phyloP scores from a whole-genome alignment of 1,140 invertebrate species.

The Sminthurinus signatus region DNA sequence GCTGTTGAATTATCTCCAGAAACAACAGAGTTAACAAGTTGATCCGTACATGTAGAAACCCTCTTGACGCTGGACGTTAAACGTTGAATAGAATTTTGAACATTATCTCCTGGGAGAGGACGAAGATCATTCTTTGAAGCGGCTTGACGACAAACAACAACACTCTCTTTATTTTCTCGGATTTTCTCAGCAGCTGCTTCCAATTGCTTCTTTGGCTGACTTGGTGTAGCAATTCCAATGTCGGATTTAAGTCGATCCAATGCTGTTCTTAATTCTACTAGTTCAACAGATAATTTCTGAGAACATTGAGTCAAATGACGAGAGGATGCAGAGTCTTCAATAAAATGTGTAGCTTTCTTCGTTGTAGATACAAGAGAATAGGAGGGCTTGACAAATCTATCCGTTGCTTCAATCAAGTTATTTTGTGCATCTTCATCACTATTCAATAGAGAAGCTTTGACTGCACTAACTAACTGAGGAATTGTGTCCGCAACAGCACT shows the following conservation, averaged over 20 bases:
- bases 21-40: slow-evolving; percentile 28
- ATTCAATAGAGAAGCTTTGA: slow-evolving; percentile 66
- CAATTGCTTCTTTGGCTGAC: slow-evolving; percentile 44
- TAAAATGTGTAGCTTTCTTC: slow-evolving; percentile 74
- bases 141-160: slow-evolving; percentile 70
- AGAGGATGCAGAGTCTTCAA: slow-evolving; percentile 69
- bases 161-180: slow-evolving; percentile 67
- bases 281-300: slow-evolving; percentile 65
- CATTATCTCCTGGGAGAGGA: slow-evolving; percentile 59
- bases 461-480: slow-evolving; percentile 70
- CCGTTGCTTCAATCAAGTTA: slow-evolving; percentile 76
- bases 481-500: slow-evolving; percentile 65
- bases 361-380: slow-evolving; percentile 50
- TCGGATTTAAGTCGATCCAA: slow-evolving; percentile 76
- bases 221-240: slow-evolving; percentile 61
- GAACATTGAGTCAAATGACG: slow-evolving; percentile 64
- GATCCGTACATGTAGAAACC: slow-evolving; percentile 29
- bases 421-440: slow-evolving; percentile 67
- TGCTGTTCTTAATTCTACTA: slow-evolving; percentile 72
- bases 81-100: slow-evolving; percentile 39
- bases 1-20: slow-evolving; percentile 21
- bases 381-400: slow-evolving; percentile 69
- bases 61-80: slow-evolving; percentile 31
- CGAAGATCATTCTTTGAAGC: slow-evolving; percentile 61
- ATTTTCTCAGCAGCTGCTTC: slow-evolving; percentile 68